Conservation (phyloP, 2,888 invertebrate genomes). For the Drosophila phalerata region DNA sequence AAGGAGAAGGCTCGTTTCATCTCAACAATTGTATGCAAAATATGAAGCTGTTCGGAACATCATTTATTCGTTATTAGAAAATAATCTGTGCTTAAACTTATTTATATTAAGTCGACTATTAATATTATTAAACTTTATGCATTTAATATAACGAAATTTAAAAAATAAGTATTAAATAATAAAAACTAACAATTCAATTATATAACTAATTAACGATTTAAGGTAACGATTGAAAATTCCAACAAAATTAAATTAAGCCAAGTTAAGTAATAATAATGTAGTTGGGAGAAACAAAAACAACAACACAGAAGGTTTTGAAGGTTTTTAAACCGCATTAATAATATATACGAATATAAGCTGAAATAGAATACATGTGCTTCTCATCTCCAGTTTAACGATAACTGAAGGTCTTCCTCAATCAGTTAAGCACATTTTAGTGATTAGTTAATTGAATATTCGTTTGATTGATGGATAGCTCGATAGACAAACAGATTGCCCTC, state of each 20-base stretch:
- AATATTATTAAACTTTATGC: too few species aligned
- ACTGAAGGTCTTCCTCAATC: constrained; percentile 17
- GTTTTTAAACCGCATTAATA: constrained; percentile 9
- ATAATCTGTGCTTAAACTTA: too few species aligned
- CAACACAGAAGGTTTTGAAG: not conserved
- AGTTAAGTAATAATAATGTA: constrained; percentile 5
- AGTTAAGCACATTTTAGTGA: constrained; percentile 41
- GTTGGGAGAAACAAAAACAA: not conserved
- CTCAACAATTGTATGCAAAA: not conserved
- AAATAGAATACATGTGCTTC: not conserved
- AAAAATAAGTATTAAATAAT: too few species aligned
- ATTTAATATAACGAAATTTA: too few species aligned
- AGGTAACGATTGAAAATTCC: too few species aligned
- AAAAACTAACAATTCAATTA: too few species aligned
- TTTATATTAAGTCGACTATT: too few species aligned
- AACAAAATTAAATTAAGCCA: not conserved
- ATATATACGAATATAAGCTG: not conserved
- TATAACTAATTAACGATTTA: too few species aligned
- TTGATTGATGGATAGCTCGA: constrained; percentile 46
- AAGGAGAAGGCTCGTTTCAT: not conserved
- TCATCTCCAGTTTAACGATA: not conserved
- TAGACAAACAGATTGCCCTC: constrained; percentile 25
- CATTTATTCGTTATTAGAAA: constrained; percentile 10
- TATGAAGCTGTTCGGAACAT: not conserved
- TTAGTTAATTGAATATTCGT: constrained; percentile 46